Base-by-base conservation (phyloP, 2,888 invertebrate species). In the Conops quadrifasciatus region DNA sequence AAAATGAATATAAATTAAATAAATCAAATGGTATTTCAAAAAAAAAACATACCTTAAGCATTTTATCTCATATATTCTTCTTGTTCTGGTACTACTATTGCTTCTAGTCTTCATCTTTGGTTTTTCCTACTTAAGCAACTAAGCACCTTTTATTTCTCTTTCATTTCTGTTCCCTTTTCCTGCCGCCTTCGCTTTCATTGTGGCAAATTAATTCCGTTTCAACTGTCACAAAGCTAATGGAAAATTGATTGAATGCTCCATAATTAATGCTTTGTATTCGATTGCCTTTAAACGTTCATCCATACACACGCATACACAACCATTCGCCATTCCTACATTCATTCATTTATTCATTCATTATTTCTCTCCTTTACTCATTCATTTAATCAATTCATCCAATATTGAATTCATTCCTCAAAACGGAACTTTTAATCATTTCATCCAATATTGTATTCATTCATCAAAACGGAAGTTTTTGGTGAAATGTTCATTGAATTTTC, bases 211-310 rank as follows among this genome's bases (percentile, higher is more conserved):
- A 51, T 68, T 36, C 49, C 60, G n/a, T 68, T 60, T 68, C 68
- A 59, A 49, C 30, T 30, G 60, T 49, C 47, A 30, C 63, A 70
- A 63, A 63, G 53, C 63, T 19, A 56, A 56, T 53, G n/a, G 53
- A 36, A 56, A 70, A 45, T 64, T 70, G 63, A 70, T 70, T 70
- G 70, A 58, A 64, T 53, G 24, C 26, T 70, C n/a, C 53, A 63
- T 63, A 70, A 70, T 56, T 70, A 53, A 70, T 70, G 53, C 47
- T 28, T 59, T 47, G n/a, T 56, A 19, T 43, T 70, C 21, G 36
- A 28, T 62, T 53, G 24, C 4, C 36, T 36, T 36, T 9, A 36
- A 36, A 36, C 36, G 9, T 36, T 36, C 36, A 36, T 36, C 9
- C 36, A 36, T 36, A 36, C 36, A 36, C 36, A 36, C 36, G 36